Evolutionary conservation across 2,888 invertebrate genomes (phyloP).

Genomic region (Dynastes maya): DNA sequence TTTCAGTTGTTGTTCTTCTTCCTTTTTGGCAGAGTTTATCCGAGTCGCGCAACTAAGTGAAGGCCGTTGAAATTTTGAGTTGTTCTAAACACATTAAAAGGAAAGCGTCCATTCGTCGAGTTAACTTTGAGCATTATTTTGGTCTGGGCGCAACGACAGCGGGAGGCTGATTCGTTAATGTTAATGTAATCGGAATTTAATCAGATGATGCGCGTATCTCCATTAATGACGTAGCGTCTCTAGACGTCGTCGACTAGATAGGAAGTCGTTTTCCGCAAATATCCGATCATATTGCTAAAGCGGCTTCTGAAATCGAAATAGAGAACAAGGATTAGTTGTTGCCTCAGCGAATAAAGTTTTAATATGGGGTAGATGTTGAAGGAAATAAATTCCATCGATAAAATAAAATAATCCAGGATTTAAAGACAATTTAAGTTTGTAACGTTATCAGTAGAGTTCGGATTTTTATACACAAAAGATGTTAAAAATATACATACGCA

Average conservation of each 20-base stretch:
- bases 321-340: neutral
- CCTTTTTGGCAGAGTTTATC: constrained; percentile 46
- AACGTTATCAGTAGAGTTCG: too few relatives aligned
- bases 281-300: constrained; percentile 24
- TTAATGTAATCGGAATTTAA: constrained; percentile 32
- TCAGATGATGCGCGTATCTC: constrained; percentile 5
- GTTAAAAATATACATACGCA: too few relatives aligned
- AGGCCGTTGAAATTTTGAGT: constrained; percentile 40
- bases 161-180: constrained; percentile 2
- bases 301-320: constrained; percentile 1
- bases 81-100: constrained; percentile 22
- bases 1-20: constrained; percentile 26
- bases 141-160: constrained; percentile 5
- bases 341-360: too few relatives aligned
- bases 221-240: neutral
- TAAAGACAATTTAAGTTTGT: too few relatives aligned
- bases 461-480: too few relatives aligned
- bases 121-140: constrained; percentile 33
- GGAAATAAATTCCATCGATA: too few relatives aligned
- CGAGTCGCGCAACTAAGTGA: constrained; percentile 35
- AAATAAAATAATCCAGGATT: too few relatives aligned
- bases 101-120: constrained; percentile 20
- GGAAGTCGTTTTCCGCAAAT: neutral
- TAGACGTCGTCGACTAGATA: neutral
- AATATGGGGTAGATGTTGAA: too few relatives aligned